A percentile compares a stretch with the other conserved stretches of the same genome.
phyloP scores from a whole-genome alignment of 2,797 vertebrate genomes.

The Pangasius krempfi region DNA sequence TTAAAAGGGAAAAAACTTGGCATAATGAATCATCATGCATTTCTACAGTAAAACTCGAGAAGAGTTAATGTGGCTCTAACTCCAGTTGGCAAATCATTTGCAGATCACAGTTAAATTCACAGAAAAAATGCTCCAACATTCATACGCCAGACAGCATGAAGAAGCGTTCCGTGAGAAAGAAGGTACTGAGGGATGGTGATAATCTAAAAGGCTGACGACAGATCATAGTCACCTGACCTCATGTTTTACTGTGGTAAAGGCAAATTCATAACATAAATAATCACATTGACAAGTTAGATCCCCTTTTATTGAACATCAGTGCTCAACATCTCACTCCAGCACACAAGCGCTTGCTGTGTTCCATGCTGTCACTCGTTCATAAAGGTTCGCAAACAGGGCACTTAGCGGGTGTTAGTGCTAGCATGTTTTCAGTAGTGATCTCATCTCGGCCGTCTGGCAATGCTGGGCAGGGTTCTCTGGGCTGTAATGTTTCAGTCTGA shows the following conservation, averaged over 20 bases:
- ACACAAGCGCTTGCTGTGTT: conserved; percentile 31
- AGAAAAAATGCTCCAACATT: not conserved
- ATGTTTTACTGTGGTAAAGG: conserved; percentile 18
- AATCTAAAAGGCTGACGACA: conserved; percentile 25
- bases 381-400: conserved; percentile 42
- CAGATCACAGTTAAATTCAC: conserved; percentile 24
- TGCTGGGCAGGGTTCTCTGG: conserved; percentile 42
- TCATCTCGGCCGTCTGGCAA: conserved; percentile 53
- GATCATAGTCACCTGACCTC: conserved; percentile 29
- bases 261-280: conserved; percentile 35
- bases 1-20: not conserved
- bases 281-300: conserved; percentile 23
- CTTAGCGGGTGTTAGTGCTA: conserved; percentile 40
- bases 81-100: conserved; percentile 9
- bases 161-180: conserved; percentile 13
- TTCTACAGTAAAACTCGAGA: conserved; percentile 3
- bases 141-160: conserved; percentile 21
- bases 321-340: conserved; percentile 28
- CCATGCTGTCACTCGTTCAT: conserved; percentile 37
- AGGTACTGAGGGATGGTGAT: conserved; percentile 2
- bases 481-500: conserved; percentile 60
- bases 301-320: conserved; percentile 25
- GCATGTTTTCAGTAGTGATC: conserved; percentile 56
- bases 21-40: conserved; percentile 3
- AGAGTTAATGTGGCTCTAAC: not conserved